phyloP scores from a whole-genome alignment of 2,113 vertebrate species.

The Merops nubicus region DNA sequence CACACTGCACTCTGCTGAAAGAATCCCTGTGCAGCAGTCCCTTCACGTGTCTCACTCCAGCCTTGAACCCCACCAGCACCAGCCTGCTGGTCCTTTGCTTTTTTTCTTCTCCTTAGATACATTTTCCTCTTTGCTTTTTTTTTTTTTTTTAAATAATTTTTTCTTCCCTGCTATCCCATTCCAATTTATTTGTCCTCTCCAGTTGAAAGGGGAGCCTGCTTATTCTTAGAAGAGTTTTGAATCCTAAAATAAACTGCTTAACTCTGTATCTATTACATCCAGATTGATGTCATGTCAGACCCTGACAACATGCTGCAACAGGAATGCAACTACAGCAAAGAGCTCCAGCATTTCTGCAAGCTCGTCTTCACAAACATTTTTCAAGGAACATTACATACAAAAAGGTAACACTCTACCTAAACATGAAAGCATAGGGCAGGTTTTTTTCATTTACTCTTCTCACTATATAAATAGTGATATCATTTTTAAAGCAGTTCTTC shows the following conservation, averaged over 20 bases:
- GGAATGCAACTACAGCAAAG: neutral
- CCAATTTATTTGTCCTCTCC: constrained; percentile 53
- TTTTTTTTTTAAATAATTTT: too few relatives aligned
- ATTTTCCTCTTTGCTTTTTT: neutral
- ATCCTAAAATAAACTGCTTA: constrained; percentile 66
- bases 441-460: neutral
- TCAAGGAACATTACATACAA: neutral
- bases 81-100: neutral
- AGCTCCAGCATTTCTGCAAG: neutral
- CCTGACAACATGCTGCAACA: neutral
- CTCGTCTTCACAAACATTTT: neutral
- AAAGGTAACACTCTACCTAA: neutral
- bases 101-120: neutral
- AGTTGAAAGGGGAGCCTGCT: constrained; percentile 25
- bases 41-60: neutral
- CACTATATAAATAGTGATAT: neutral
- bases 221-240: constrained; percentile 50
- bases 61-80: neutral
- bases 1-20: neutral
- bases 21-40: neutral
- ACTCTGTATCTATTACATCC: constrained; percentile 64
- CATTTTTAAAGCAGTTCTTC: neutral
- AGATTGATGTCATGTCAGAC: constrained; percentile 37
- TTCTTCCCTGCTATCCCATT: neutral
- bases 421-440: neutral